Conservation (phyloP, 2,888 invertebrate genomes). For the Stenodema calcarata region DNA sequence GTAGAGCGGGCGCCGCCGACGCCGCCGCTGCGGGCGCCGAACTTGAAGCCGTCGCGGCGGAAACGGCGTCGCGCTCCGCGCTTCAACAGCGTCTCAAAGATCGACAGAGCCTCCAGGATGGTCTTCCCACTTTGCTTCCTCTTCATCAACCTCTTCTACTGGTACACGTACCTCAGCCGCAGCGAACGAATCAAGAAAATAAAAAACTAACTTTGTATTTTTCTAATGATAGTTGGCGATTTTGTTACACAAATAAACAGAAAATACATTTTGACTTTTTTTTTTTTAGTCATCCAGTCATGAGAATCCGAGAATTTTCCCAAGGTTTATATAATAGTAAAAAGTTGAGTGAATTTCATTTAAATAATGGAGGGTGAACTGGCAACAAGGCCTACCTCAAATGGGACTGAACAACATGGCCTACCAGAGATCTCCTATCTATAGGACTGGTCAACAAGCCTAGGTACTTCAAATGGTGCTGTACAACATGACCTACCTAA, state of each 20-base stretch:
- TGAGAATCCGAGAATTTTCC: too few species aligned
- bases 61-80: constrained; percentile 67
- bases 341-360: too few species aligned
- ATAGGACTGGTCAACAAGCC: too few species aligned
- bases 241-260: neutral
- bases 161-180: constrained; percentile 75
- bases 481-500: too few species aligned
- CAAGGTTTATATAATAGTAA: too few species aligned
- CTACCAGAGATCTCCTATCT: too few species aligned
- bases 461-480: too few species aligned
- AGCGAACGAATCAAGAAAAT: constrained; percentile 64
- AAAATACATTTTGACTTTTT: neutral
- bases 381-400: too few species aligned
- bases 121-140: constrained; percentile 79
- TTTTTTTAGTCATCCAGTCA: neutral
- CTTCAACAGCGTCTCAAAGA: constrained; percentile 81
- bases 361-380: too few species aligned
- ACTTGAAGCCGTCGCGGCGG: constrained; percentile 51
- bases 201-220: constrained; percentile 37
- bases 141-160: constrained; percentile 79
- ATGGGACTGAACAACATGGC: too few species aligned
- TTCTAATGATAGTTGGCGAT: neutral
- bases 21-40: constrained; percentile 60
- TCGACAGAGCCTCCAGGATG: constrained; percentile 76
- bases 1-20: constrained; percentile 58